Evolutionary conservation across 2,113 vertebrate genomes (phyloP).

Genomic region (Pontoporia blainvillei): DNA sequence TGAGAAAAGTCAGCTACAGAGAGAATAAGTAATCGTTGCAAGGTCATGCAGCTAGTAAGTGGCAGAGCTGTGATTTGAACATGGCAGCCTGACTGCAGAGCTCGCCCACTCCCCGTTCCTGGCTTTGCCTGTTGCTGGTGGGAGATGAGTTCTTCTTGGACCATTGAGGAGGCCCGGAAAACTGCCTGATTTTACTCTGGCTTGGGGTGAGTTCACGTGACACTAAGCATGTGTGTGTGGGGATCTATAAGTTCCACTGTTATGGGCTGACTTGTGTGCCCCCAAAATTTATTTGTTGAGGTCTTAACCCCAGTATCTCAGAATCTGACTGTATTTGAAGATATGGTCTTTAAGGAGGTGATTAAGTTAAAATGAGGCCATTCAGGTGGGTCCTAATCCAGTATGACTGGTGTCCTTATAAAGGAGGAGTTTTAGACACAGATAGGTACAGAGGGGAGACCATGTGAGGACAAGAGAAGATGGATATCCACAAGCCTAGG

Average conservation of each 20-base stretch:
- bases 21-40: not conserved
- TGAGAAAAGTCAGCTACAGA: not conserved
- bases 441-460: not conserved
- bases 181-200: not conserved
- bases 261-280: not conserved
- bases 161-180: not conserved
- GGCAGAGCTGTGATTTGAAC: not conserved
- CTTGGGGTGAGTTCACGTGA: not conserved
- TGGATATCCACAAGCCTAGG: no score
- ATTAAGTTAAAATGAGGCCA: not conserved
- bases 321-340: not conserved
- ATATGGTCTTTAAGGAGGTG: not conserved
- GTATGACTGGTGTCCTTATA: not conserved
- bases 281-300: not conserved
- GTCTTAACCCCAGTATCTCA: not conserved
- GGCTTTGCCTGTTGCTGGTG: not conserved
- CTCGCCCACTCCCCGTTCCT: not conserved
- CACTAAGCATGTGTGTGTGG: not conserved
- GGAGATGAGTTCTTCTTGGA: not conserved
- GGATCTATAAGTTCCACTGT: not conserved
- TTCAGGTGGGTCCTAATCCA: not conserved
- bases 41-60: not conserved
- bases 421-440: not conserved
- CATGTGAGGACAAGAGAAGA: not conserved
- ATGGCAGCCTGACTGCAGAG: not conserved